phyloP scores from a whole-genome alignment of 2,797 vertebrate species.

The Cirrhinus molitorella region DNA sequence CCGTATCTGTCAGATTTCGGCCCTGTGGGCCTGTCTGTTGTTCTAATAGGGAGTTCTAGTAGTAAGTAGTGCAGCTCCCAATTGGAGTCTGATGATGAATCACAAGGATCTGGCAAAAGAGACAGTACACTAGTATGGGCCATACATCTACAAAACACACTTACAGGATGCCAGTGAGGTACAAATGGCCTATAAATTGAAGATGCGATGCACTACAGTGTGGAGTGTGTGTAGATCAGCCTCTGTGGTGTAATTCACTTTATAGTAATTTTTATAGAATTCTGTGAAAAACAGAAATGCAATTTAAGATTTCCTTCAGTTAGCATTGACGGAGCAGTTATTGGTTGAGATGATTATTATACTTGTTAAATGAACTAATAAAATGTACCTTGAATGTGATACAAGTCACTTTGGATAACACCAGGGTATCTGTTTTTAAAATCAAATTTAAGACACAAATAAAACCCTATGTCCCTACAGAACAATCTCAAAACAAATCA shows the following conservation, averaged over 20 bases:
- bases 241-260: background rate
- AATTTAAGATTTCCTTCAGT: background rate
- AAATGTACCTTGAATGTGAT: background rate
- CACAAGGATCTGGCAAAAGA: conserved; percentile 38
- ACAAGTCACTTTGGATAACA: background rate
- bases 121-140: background rate
- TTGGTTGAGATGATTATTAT: background rate
- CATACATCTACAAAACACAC: conserved; percentile 30
- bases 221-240: background rate
- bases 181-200: conserved; percentile 32
- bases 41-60: conserved; percentile 53
- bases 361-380: background rate
- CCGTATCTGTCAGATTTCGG: conserved; percentile 35
- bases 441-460: background rate
- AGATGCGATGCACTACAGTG: background rate
- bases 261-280: background rate
- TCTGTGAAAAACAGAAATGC: background rate
- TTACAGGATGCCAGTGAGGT: background rate
- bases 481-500: background rate
- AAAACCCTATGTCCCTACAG: background rate
- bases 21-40: conserved; percentile 51
- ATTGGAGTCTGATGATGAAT: conserved; percentile 57
- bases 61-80: conserved; percentile 59
- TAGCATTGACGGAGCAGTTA: background rate
- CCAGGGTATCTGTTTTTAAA: background rate